These are phyloP conservation scores for Alentia gelatinosa DNA, from an alignment of 2,888 invertebrate genomes.

Conservation along the genomic window DNA sequence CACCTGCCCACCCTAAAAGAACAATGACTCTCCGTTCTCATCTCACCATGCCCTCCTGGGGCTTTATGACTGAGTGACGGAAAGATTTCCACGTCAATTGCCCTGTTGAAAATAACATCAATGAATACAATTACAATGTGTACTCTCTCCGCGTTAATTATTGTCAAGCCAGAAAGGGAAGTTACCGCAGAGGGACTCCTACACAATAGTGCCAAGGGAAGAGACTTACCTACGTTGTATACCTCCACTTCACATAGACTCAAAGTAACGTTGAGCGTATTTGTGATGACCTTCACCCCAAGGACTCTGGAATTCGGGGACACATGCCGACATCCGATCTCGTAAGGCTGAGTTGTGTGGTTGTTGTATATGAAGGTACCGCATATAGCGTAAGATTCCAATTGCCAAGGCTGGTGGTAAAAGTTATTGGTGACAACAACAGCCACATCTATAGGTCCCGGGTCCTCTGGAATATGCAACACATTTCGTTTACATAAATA, in stretches of 20 bases:
- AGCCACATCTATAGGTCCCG: neutral
- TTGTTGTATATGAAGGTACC: neutral
- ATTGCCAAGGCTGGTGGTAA: neutral
- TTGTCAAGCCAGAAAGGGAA: too few relatives aligned
- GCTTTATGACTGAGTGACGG: too few relatives aligned
- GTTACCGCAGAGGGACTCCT: neutral
- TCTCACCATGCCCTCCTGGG: too few relatives aligned
- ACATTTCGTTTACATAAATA: too few relatives aligned
- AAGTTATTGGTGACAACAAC: neutral
- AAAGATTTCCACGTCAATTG: too few relatives aligned
- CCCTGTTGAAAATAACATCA: too few relatives aligned
- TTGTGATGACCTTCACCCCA: neutral
- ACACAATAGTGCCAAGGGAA: neutral
- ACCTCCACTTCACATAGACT: neutral
- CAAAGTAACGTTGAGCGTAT: neutral
- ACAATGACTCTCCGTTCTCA: too few relatives aligned
- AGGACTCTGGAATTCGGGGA: neutral
- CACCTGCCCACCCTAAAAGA: too few relatives aligned
- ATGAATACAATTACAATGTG: too few relatives aligned
- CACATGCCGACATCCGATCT: neutral
- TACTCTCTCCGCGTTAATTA: too few relatives aligned
- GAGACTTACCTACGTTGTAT: neutral
- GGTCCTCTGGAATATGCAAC: neutral
- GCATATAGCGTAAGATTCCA: neutral
- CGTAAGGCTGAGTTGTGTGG: neutral